phyloP scores from a whole-genome alignment of 1,140 invertebrate species.

The Zaprionus capensis region DNA sequence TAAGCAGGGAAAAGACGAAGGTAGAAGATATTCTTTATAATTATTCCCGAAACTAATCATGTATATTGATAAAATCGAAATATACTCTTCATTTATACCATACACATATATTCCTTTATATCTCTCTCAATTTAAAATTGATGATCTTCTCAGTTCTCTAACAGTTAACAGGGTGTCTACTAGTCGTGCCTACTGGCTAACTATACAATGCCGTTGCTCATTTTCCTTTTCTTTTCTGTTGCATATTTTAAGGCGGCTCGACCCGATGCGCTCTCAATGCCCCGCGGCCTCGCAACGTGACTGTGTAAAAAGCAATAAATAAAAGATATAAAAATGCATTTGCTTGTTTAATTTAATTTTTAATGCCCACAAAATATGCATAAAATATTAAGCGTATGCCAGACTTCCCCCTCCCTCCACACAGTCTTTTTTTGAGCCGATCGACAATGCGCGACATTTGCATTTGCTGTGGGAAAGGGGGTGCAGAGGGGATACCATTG shows the following conservation, averaged over 20 bases:
- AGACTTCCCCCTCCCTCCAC: neutral
- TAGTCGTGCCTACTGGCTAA: neutral
- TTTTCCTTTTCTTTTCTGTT: constrained; percentile 36
- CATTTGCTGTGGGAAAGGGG: constrained; percentile 44
- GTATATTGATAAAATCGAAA: neutral
- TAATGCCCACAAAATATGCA: constrained; percentile 82
- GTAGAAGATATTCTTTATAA: neutral
- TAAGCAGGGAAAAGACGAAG: too few relatives aligned
- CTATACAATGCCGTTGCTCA: neutral
- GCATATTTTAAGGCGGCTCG: constrained; percentile 70
- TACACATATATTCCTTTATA: too few relatives aligned
- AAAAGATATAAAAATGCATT: constrained; percentile 65
- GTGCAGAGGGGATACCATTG: neutral
- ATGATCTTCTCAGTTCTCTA: too few relatives aligned
- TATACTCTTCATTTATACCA: too few relatives aligned
- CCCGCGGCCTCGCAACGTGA: constrained; percentile 1
- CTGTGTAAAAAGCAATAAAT: constrained; percentile 68
- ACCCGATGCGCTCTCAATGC: neutral
- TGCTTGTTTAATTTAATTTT: constrained; percentile 83
- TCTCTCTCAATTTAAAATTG: too few relatives aligned
- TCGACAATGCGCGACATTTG: constrained; percentile 48
- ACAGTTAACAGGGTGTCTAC: neutral
- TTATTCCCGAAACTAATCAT: neutral
- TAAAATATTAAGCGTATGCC: constrained; percentile 73
- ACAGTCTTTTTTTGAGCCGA: constrained; percentile 18